Evolutionary conservation across 1,140 invertebrate species (phyloP).

Genomic region (Hyphantria cunea): DNA sequence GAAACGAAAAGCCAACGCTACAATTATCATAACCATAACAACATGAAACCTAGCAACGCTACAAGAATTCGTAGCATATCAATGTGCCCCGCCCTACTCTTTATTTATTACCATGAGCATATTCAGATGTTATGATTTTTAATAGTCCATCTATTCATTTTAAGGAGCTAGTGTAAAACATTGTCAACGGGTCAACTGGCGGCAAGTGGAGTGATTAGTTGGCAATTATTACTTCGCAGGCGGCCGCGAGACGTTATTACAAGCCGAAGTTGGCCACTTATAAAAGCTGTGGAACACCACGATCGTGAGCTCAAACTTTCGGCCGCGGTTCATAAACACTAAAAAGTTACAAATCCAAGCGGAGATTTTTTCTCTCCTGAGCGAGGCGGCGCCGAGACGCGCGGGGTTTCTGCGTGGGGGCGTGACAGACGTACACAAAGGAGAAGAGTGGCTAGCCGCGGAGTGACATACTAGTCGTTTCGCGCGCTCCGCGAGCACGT

Average conservation of each 20-base stretch:
- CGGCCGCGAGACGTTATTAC: slow-evolving; percentile 59
- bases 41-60: slow-evolving; percentile 29
- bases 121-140: slow-evolving; percentile 21
- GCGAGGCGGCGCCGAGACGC: slow-evolving; percentile 41
- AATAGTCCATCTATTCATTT: neutral
- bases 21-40: slow-evolving; percentile 25
- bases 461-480: too few species aligned
- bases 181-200: slow-evolving; percentile 25
- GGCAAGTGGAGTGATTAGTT: slow-evolving; percentile 46
- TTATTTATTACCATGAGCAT: slow-evolving; percentile 11
- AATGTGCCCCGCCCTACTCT: slow-evolving; percentile 18
- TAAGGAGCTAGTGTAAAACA: slow-evolving; percentile 34
- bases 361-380: slow-evolving; percentile 41
- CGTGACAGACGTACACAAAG: slow-evolving; percentile 66
- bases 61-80: slow-evolving; percentile 44
- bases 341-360: slow-evolving; percentile 8
- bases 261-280: slow-evolving; percentile 54
- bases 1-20: neutral
- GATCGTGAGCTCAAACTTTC: slow-evolving; percentile 29
- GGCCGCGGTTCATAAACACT: too few species aligned
- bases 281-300: slow-evolving; percentile 46
- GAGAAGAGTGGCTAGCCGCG: slow-evolving; percentile 69
- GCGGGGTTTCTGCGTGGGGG: slow-evolving; percentile 41
- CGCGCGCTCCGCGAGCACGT: slow-evolving; percentile 64
- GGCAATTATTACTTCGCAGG: slow-evolving; percentile 54